phyloP scores from a whole-genome alignment of 1,140 invertebrate species.

The Parasteatoda tepidariorum region DNA sequence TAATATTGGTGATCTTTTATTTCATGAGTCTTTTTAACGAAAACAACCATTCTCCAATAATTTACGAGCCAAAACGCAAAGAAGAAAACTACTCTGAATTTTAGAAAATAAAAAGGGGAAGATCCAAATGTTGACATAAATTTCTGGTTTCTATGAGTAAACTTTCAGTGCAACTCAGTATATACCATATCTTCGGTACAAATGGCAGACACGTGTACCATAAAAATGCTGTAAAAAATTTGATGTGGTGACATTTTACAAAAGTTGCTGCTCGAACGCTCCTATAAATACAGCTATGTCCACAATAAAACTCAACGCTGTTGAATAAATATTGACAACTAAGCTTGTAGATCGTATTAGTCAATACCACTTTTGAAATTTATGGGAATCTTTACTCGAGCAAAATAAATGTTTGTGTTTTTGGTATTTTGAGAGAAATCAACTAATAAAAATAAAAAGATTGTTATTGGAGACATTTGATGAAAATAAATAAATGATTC shows the following conservation, averaged over 20 bases:
- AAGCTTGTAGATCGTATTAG: not conserved
- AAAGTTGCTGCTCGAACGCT: constrained; percentile 40
- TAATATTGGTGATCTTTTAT: too few relatives aligned
- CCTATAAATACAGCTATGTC: constrained; percentile 42
- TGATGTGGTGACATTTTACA: constrained; percentile 46
- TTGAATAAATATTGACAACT: constrained; percentile 46
- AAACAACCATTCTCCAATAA: not conserved
- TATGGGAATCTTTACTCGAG: constrained; percentile 24
- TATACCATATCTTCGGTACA: not conserved
- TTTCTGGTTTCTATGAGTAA: not conserved
- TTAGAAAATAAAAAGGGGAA: not conserved
- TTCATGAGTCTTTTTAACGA: too few relatives aligned
- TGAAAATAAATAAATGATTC: too few relatives aligned
- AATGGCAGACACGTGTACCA: constrained; percentile 30
- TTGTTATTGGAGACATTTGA: too few relatives aligned
- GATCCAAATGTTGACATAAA: constrained; percentile 27
- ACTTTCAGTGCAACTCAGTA: constrained; percentile 17
- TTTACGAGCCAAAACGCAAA: not conserved
- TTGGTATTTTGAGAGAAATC: not conserved
- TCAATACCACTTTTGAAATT: constrained; percentile 25
- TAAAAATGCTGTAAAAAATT: constrained; percentile 40
- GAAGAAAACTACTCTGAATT: not conserved
- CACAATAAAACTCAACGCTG: constrained; percentile 41
- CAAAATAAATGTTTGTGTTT: not conserved
- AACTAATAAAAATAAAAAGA: too few relatives aligned